phyloP scores from a whole-genome alignment of 2,888 invertebrate genomes.

The Tetranychus truncatus region DNA sequence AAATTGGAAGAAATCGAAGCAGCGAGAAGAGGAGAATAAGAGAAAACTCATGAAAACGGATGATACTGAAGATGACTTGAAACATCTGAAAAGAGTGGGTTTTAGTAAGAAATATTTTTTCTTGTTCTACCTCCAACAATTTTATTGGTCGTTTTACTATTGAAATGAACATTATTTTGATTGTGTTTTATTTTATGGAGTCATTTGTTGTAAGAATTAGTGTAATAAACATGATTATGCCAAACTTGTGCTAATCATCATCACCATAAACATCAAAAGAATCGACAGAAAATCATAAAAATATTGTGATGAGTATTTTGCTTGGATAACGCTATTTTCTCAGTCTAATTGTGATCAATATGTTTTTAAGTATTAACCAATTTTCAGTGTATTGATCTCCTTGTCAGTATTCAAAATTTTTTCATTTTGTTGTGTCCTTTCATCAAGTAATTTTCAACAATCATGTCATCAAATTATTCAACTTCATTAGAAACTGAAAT shows the following conservation, averaged over 20 bases:
- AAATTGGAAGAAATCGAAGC: too few relatives aligned
- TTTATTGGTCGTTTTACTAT: background rate
- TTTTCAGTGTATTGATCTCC: too few relatives aligned
- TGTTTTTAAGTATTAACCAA: too few relatives aligned
- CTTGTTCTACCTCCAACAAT: background rate
- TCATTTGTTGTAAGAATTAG: background rate
- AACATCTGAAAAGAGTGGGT: background rate
- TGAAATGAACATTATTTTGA: background rate
- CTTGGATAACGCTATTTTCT: too few relatives aligned
- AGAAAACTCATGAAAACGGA: too few relatives aligned
- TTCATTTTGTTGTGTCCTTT: background rate
- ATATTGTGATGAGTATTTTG: background rate
- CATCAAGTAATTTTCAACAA: background rate
- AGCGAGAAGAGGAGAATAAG: too few relatives aligned
- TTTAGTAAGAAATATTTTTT: background rate
- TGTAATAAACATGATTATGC: background rate
- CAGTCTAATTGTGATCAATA: too few relatives aligned
- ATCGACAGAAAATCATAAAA: too few relatives aligned
- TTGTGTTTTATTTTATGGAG: background rate
- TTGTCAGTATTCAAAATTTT: too few relatives aligned
- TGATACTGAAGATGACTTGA: too few relatives aligned
- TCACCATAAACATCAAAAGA: background rate
- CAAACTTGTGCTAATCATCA: background rate
- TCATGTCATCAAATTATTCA: slow-evolving; percentile 1
- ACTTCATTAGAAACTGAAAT: background rate